These are phyloP conservation scores for Artemia franciscana DNA, from an alignment of 1,140 invertebrate species.

Conservation along the genomic window DNA sequence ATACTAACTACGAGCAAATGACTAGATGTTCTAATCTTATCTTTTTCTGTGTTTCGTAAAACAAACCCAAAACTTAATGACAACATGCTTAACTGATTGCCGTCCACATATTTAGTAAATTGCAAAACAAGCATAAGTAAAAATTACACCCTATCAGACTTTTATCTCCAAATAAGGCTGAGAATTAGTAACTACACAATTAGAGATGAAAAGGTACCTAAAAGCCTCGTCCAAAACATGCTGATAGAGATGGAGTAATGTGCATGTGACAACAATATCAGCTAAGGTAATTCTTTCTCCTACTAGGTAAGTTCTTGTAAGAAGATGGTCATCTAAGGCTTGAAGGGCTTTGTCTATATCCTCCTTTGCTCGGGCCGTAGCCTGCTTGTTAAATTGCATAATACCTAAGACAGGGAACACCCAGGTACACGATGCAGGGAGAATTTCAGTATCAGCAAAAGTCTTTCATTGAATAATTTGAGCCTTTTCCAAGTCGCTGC, in stretches of 20 bases:
- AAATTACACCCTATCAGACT: no score
- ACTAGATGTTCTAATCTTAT: no score
- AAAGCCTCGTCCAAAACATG: constrained; percentile 46
- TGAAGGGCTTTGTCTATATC: constrained; percentile 53
- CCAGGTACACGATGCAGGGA: constrained; percentile 79
- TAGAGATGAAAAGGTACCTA: no score
- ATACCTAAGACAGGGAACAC: constrained; percentile 87
- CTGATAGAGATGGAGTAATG: constrained; percentile 62
- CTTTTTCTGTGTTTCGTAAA: no score
- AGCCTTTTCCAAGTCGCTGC: constrained; percentile 43
- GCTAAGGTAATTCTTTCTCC: constrained; percentile 82
- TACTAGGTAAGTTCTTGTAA: constrained; percentile 72
- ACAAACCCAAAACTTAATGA: no score
- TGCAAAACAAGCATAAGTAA: no score
- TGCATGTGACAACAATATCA: constrained; percentile 75
- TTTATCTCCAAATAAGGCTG: no score
- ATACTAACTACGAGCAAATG: no score
- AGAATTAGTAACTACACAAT: no score
- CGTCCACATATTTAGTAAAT: no score
- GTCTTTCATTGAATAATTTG: constrained; percentile 77
- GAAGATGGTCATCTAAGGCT: constrained; percentile 55
- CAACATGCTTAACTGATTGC: no score
- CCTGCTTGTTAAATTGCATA: constrained; percentile 62
- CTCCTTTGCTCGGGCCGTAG: constrained; percentile 50
- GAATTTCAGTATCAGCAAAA: constrained; percentile 75